Evolutionary conservation across 1,140 invertebrate genomes (phyloP).

Genomic region (Brachystomella parvula): DNA sequence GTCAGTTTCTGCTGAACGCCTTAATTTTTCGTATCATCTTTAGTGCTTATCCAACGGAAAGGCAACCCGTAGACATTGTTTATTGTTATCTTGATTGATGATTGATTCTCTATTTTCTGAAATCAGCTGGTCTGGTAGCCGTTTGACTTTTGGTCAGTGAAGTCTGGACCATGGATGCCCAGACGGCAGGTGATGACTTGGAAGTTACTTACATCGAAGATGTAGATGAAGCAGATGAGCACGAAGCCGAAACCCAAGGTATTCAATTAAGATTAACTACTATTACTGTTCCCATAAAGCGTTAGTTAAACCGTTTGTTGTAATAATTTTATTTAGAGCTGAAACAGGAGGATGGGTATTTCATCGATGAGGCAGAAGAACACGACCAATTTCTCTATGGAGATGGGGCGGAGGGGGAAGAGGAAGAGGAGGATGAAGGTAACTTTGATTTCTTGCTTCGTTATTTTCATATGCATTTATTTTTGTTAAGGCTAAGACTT

Average conservation of each 20-base stretch:
- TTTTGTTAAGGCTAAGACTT: too few species aligned
- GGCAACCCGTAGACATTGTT: too few species aligned
- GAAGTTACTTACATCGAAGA: constrained; percentile 29
- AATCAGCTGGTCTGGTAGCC: too few species aligned
- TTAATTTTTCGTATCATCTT: neutral
- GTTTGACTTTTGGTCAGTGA: too few species aligned
- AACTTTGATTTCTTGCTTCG: neutral
- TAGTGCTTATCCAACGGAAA: too few species aligned
- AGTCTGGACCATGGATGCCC: constrained; percentile 26
- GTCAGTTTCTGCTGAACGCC: neutral
- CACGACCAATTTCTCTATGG: constrained; percentile 30
- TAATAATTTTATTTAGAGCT: neutral
- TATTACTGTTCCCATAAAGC: neutral
- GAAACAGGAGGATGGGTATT: constrained; percentile 24
- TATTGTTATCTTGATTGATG: neutral
- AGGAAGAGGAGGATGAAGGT: neutral
- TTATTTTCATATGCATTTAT: too few species aligned
- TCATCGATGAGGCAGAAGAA: constrained; percentile 23
- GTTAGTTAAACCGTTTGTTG: neutral
- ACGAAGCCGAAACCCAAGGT: constrained; percentile 7
- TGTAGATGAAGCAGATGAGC: constrained; percentile 18
- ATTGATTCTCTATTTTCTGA: neutral
- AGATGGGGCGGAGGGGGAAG: neutral
- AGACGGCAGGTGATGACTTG: constrained; percentile 20
- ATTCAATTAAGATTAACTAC: constrained; percentile 4